Evolutionary conservation across 2,888 invertebrate genomes (phyloP).

Genomic region (Girardia tigrina): DNA sequence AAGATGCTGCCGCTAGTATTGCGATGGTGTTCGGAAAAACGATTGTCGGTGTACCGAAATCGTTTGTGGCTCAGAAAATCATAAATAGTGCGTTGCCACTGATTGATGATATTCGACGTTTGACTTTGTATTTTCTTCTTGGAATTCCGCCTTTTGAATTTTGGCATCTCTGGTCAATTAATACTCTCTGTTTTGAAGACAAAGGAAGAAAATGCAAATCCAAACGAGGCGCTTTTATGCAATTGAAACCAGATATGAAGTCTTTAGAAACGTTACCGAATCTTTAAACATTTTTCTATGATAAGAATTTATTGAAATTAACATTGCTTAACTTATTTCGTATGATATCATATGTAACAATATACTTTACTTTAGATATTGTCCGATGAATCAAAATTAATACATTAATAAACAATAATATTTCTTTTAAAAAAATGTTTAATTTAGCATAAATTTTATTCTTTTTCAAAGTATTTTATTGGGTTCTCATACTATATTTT

Average conservation of each 20-base stretch:
- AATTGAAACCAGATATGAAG: not conserved
- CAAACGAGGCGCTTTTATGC: not conserved
- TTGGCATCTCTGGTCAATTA: conserved; percentile 4
- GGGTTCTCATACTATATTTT: too few species aligned
- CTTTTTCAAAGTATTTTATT: too few species aligned
- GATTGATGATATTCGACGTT: not conserved
- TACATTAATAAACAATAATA: too few species aligned
- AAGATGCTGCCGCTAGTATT: not conserved
- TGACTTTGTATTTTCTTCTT: conserved; percentile 1
- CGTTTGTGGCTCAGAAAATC: not conserved
- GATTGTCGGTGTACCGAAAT: not conserved
- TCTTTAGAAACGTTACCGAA: not conserved
- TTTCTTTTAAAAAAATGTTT: too few species aligned
- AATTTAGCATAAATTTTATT: too few species aligned
- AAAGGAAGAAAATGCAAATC: not conserved
- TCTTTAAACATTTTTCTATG: too few species aligned
- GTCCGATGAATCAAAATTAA: too few species aligned
- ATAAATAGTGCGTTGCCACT: not conserved
- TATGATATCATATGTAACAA: too few species aligned
- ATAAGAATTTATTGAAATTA: too few species aligned
- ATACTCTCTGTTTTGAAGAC: not conserved
- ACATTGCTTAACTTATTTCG: too few species aligned
- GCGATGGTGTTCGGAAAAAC: conserved; percentile 1
- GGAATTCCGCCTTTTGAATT: conserved; percentile 5
- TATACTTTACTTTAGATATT: too few species aligned